Evolutionary conservation across 1,140 invertebrate genomes (phyloP).

Genomic region (Platyscapa corneri): DNA sequence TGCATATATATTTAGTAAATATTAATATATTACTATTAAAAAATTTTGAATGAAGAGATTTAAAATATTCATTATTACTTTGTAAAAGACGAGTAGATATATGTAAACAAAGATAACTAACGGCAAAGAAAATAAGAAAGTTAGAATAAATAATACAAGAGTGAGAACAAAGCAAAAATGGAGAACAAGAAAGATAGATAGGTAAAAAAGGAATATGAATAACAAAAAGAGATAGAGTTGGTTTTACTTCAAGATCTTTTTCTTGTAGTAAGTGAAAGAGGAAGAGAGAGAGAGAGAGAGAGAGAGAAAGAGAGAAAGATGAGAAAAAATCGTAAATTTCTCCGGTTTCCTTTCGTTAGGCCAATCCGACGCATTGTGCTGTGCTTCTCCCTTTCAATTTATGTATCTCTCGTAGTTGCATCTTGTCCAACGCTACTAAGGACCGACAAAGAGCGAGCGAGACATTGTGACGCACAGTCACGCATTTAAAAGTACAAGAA

Average conservation of each 20-base stretch:
- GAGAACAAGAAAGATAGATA: not conserved
- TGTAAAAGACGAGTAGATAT: not conserved
- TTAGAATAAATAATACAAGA: not conserved
- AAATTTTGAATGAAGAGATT: not conserved
- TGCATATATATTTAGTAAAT: not conserved
- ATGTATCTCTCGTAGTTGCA: slow-evolving; percentile 54
- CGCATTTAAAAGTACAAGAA: slow-evolving; percentile 6
- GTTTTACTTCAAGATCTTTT: slow-evolving; percentile 13
- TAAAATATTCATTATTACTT: not conserved
- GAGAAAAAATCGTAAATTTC: slow-evolving; percentile 54
- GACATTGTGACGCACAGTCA: slow-evolving; percentile 2
- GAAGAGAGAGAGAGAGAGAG: not conserved
- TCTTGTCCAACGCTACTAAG: slow-evolving; percentile 49
- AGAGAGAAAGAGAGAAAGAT: not conserved
- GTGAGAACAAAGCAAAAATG: not conserved
- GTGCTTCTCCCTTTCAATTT: slow-evolving; percentile 57
- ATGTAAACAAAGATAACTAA: not conserved
- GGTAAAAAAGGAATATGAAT: not conserved
- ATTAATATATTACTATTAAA: not conserved
- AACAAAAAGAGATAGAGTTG: not conserved
- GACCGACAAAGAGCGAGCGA: slow-evolving; percentile 48
- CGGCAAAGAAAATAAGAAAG: not conserved
- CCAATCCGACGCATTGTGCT: slow-evolving; percentile 54
- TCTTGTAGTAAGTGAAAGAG: not conserved
- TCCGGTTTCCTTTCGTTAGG: slow-evolving; percentile 57